Conservation (phyloP, 2,888 invertebrate genomes). For the Andrena minutula region DNA sequence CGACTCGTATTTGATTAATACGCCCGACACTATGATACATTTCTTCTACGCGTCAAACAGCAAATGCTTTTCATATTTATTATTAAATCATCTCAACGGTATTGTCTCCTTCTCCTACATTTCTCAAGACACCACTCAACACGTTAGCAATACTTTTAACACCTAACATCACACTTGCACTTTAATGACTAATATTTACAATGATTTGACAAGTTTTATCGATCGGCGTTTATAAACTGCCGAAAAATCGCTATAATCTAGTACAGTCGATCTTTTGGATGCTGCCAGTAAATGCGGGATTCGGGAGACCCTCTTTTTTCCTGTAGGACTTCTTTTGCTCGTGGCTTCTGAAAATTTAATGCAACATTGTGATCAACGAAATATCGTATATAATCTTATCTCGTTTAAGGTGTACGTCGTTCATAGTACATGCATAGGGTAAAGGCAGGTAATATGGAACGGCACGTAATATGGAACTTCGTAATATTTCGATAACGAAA, state of each 20-base stretch:
- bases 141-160: slow-evolving; percentile 45
- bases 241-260: slow-evolving; percentile 76
- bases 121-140: slow-evolving; percentile 1
- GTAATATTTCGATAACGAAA: too few relatives aligned
- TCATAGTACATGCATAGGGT: too few relatives aligned
- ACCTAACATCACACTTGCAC: slow-evolving; percentile 59
- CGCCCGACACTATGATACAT: background rate
- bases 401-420: too few relatives aligned
- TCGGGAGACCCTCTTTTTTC: slow-evolving; percentile 76
- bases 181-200: slow-evolving; percentile 70
- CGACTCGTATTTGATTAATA: background rate
- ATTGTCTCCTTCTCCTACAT: slow-evolving; percentile 15
- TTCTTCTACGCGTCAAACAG: background rate
- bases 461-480: too few relatives aligned
- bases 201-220: slow-evolving; percentile 59
- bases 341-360: slow-evolving; percentile 72
- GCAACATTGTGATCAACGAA: background rate
- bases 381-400: too few relatives aligned
- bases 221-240: background rate
- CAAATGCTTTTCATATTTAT: background rate
- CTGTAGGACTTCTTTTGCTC: slow-evolving; percentile 79
- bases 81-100: background rate
- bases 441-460: too few relatives aligned
- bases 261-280: slow-evolving; percentile 82
- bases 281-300: slow-evolving; percentile 81